Evolutionary conservation across 2,797 vertebrate species (phyloP), one percentile per base, ranked within the genome.

Genomic region (Enteromius viviparus): DNA sequence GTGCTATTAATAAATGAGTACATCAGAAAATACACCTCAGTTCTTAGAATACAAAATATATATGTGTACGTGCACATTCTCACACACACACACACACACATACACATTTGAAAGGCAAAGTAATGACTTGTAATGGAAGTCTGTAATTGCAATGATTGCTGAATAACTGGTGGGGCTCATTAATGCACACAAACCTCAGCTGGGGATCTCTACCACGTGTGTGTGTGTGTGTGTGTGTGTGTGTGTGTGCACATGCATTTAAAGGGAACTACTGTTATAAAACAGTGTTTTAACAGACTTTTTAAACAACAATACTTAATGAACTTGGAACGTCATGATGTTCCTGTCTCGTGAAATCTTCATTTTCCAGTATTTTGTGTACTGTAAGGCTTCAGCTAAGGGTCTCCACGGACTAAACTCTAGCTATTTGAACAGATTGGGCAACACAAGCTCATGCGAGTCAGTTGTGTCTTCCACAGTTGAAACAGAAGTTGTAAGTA

Each of bases 1-100:
- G 74, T 26, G 34, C n/a, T 2, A 42, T 60, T 42, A 42, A 60
- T 42, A 78, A 78, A 40, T 60, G 34, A 4, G 53, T 42, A 60
- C n/a, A 60, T 40, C 40, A 76, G 12, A 76, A 60, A 37, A 60
- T 76, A 40, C 74, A 60, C 14, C 53, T 58, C 53, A 42, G n/a
- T 76, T 80, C 17, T 78, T 17, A 51, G 37, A 84, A 78, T 51
- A 72, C 80, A 74, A 69, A 81, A 42, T n/a, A 42, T 34, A 26
- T 42, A 40, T 1, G 7, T 15, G 53, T 42, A 53, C 17, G 32
- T 12, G 17, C 17, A 74, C 47, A 53, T 49, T n/a, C 60, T 68
- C 53, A 80, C 45, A 74, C 76, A 78, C 75, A 76, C 51, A 53
- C 21, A 45, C 40, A 75, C 21, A 82, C 58, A 82, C 55, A 60